A percentile compares a stretch with the other conserved stretches of the same genome.
These are phyloP conservation scores for Syritta pipiens DNA, from an alignment of 2,888 invertebrate genomes.

Conservation along the genomic window DNA sequence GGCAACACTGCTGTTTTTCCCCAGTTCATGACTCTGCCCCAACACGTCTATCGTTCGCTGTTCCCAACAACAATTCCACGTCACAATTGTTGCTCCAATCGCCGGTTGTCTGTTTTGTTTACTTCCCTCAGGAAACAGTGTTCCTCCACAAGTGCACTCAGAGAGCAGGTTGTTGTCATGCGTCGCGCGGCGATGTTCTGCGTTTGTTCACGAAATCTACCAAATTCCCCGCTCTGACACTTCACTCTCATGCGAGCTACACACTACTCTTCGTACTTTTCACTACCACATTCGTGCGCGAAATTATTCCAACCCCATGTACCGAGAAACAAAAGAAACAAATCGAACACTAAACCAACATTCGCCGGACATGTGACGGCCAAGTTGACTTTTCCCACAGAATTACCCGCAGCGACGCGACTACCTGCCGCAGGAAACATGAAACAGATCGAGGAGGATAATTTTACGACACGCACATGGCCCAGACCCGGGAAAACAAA, in stretches of 20 bases:
- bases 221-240: conserved; percentile 25
- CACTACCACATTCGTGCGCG: conserved; percentile 25
- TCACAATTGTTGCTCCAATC: conserved; percentile 46
- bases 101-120: conserved; percentile 50
- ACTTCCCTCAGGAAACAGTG: conserved; percentile 25
- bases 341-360: conserved; percentile 9
- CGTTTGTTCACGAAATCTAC: not conserved
- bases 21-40: not conserved
- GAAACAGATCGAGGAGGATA: conserved; percentile 1
- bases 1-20: conserved; percentile 4
- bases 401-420: not conserved
- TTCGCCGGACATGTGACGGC: conserved; percentile 36
- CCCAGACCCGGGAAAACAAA: conserved; percentile 8
- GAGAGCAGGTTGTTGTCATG: conserved; percentile 24
- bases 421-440: conserved; percentile 15
- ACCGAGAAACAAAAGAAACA: no score
- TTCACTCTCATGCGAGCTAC: conserved; percentile 14
- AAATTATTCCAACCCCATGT: conserved; percentile 39
- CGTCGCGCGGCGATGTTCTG: conserved; percentile 12
- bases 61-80: conserved; percentile 1
- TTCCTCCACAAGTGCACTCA: conserved; percentile 26
- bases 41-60: no score
- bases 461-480: conserved; percentile 2
- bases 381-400: conserved; percentile 14
- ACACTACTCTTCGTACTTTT: conserved; percentile 20